Conservation (phyloP, 2,797 vertebrate species). For the Poeciliopsis presidionis region DNA sequence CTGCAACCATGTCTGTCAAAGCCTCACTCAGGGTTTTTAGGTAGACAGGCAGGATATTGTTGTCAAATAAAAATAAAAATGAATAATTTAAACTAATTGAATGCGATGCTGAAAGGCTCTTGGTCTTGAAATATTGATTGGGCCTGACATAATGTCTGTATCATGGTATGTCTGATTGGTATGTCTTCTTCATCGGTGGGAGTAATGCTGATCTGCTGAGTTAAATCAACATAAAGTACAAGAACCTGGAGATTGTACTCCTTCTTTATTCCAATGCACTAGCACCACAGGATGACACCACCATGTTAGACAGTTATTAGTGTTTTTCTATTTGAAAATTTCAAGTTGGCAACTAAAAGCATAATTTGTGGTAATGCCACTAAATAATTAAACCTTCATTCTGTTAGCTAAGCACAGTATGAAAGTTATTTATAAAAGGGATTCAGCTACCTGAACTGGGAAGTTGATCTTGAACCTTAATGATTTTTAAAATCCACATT, state of each 20-base stretch:
- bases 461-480: neutral
- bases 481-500: neutral
- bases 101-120: neutral
- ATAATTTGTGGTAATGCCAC: neutral
- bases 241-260: neutral
- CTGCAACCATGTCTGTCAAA: conserved; percentile 74
- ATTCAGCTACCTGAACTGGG: neutral
- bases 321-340: neutral
- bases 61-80: neutral
- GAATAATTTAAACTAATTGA: neutral
- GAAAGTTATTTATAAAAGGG: neutral
- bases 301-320: neutral
- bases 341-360: neutral
- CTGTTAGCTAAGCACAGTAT: neutral
- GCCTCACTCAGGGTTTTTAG: conserved; percentile 78
- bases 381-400: neutral
- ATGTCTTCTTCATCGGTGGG: neutral
- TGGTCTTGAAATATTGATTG: neutral
- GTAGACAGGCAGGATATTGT: neutral
- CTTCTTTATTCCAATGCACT: neutral
- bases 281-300: neutral
- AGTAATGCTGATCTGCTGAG: neutral
- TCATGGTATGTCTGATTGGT: too few relatives aligned
- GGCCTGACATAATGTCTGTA: neutral
- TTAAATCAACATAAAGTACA: neutral